These are phyloP conservation scores for Misgurnus mizolepis DNA, from an alignment of 2,113 vertebrate species.

Conservation along the genomic window DNA sequence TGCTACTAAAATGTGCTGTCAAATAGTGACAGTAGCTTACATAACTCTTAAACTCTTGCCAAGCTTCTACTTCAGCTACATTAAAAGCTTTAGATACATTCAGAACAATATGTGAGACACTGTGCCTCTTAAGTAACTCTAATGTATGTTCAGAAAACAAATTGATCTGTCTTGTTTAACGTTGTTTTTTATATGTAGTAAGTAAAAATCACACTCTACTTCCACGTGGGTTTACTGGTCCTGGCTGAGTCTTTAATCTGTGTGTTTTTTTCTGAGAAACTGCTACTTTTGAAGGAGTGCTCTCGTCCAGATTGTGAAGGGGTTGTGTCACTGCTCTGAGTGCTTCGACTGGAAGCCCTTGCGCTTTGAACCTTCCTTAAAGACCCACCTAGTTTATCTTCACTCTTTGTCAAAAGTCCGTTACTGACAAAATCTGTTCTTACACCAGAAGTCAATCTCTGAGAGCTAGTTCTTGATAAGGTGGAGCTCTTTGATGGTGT, in stretches of 20 bases:
- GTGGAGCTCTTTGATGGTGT: slow-evolving; percentile 70
- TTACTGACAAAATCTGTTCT: slow-evolving; percentile 63
- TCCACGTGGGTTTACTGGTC: slow-evolving; percentile 79
- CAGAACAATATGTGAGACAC: slow-evolving; percentile 37
- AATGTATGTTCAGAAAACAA: not conserved
- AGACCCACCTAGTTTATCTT: slow-evolving; percentile 63
- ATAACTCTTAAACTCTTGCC: slow-evolving; percentile 22
- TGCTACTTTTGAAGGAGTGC: slow-evolving; percentile 67
- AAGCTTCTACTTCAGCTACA: slow-evolving; percentile 49
- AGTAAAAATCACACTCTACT: slow-evolving; percentile 70
- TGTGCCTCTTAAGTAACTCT: slow-evolving; percentile 4
- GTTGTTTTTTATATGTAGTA: not conserved
- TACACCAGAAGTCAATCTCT: slow-evolving; percentile 68
- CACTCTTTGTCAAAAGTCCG: slow-evolving; percentile 67
- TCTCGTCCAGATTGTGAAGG: slow-evolving; percentile 59
- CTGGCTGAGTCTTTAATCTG: slow-evolving; percentile 74
- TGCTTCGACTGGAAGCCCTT: slow-evolving; percentile 68
- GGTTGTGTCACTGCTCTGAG: slow-evolving; percentile 67
- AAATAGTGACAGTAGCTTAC: slow-evolving; percentile 53
- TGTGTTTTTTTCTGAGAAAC: slow-evolving; percentile 74
- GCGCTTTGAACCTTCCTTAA: slow-evolving; percentile 82
- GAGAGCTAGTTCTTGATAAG: slow-evolving; percentile 73
- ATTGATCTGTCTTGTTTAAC: not conserved
- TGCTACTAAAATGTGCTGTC: slow-evolving; percentile 54
- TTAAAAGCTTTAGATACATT: slow-evolving; percentile 51